Evolutionary conservation across 2,113 vertebrate species (phyloP).

Genomic region (Delphinus delphis): DNA sequence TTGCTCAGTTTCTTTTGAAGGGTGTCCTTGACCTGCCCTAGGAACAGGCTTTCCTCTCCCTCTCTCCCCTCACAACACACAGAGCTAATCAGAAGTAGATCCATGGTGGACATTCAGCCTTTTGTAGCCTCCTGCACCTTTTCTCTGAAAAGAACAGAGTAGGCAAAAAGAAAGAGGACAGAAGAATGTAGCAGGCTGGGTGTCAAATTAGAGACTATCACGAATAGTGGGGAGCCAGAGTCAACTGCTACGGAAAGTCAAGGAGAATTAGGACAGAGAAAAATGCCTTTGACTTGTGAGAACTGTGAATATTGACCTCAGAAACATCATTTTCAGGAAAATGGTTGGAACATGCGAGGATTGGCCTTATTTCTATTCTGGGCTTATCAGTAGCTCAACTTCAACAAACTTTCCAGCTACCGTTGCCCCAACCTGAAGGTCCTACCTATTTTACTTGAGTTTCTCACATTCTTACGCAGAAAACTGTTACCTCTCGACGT

Average conservation of each 20-base stretch:
- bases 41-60: neutral
- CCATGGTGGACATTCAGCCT: neutral
- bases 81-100: neutral
- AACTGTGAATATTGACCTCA: neutral
- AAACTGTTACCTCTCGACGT: conserved; percentile 51
- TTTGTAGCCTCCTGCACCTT: neutral
- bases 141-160: neutral
- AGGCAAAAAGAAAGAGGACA: neutral
- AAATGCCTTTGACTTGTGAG: neutral
- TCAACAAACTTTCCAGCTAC: neutral
- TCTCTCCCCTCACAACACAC: neutral
- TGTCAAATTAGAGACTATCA: neutral
- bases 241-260: neutral
- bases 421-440: neutral
- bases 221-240: neutral
- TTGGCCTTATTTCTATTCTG: conserved; percentile 46
- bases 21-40: neutral
- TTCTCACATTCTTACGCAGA: conserved; percentile 55
- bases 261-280: neutral
- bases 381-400: conserved; percentile 36
- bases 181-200: neutral
- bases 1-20: neutral
- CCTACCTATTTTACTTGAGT: conserved; percentile 21
- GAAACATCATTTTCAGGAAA: conserved; percentile 28
- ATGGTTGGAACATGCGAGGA: neutral